Conservation (phyloP, 2,888 invertebrate genomes). For the Mantis religiosa region DNA sequence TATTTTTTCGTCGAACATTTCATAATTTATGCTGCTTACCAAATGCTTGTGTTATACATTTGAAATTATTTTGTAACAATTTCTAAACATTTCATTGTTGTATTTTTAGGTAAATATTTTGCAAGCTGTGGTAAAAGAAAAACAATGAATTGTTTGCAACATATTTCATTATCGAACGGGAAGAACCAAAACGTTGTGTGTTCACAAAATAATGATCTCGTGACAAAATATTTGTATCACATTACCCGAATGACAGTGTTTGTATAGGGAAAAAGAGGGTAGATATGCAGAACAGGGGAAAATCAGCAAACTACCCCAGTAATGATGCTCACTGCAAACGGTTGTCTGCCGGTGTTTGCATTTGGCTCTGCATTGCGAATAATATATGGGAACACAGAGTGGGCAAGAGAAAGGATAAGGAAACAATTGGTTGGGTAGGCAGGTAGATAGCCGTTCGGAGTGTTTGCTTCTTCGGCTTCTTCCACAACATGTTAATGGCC, state of each 20-base stretch:
- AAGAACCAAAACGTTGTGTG: neutral
- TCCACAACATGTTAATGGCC: conserved; percentile 15
- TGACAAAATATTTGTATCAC: neutral
- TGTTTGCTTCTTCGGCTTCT: neutral
- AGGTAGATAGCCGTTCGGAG: neutral
- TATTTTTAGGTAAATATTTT: neutral
- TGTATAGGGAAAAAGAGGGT: neutral
- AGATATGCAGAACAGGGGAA: neutral
- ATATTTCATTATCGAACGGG: neutral
- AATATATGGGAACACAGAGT: neutral
- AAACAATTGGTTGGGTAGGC: neutral
- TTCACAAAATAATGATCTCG: neutral
- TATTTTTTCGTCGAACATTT: no score
- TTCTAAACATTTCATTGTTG: neutral
- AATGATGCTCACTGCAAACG: neutral
- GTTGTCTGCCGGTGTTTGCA: neutral
- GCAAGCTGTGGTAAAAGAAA: neutral
- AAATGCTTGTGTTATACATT: no score
- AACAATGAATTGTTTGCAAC: neutral
- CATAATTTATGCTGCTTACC: no score
- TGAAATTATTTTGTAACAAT: no score
- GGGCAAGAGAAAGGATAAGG: neutral
- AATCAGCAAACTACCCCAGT: neutral
- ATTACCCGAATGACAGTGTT: neutral
- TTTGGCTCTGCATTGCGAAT: neutral